Conservation (phyloP, 2,888 invertebrate species). For the Ophion costatus region DNA sequence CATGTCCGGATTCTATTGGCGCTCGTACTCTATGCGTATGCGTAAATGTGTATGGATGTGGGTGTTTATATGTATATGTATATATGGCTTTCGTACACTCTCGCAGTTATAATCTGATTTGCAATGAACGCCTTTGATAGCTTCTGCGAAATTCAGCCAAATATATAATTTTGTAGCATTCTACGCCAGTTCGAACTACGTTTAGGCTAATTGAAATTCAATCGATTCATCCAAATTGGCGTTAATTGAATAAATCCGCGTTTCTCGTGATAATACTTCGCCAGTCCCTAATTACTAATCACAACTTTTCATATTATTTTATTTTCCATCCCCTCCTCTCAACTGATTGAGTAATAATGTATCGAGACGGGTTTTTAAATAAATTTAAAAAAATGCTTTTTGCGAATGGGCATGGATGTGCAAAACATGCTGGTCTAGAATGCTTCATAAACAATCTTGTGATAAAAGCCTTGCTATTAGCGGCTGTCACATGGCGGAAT, state of each 20-base stretch:
- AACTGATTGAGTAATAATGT: not conserved
- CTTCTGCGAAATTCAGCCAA: constrained; percentile 5
- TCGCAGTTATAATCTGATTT: constrained; percentile 23
- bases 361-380: not conserved
- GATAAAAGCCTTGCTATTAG: constrained; percentile 12
- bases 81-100: constrained; percentile 40
- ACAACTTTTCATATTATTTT: not conserved
- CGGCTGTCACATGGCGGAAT: too few relatives aligned
- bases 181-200: constrained; percentile 1
- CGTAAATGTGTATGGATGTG: not conserved
- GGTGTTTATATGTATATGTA: not conserved
- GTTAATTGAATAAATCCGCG: not conserved
- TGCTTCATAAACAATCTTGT: constrained; percentile 11
- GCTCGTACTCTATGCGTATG: not conserved
- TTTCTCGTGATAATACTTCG: not conserved
- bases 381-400: not conserved
- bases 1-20: not conserved
- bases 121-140: constrained; percentile 1
- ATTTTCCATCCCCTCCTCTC: not conserved
- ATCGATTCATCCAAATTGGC: not conserved
- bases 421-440: not conserved
- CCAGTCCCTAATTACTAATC: not conserved
- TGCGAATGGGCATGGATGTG: not conserved
- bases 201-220: not conserved
- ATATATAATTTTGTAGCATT: not conserved